These are phyloP conservation scores for Scolopax bukidnonensis DNA, from an alignment of 2,797 vertebrate species.

Conservation along the genomic window DNA sequence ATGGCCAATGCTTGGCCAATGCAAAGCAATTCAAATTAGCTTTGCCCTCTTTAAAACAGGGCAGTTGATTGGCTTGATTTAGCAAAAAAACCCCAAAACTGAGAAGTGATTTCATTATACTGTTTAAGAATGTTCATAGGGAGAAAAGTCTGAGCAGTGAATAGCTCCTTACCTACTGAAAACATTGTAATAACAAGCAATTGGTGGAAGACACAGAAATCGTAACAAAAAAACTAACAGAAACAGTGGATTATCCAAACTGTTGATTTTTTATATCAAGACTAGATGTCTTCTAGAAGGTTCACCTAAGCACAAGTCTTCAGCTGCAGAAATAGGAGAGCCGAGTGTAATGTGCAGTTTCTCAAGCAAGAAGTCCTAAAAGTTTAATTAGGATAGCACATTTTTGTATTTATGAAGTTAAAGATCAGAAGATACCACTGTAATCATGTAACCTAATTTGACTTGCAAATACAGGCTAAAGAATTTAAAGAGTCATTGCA, in stretches of 20 bases:
- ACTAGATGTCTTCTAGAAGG: not conserved
- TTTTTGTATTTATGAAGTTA: not conserved
- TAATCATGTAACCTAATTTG: not conserved
- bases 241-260: not conserved
- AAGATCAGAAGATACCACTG: not conserved
- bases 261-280: not conserved
- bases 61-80: not conserved
- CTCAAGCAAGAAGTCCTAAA: not conserved
- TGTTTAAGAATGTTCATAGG: not conserved
- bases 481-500: not conserved
- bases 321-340: not conserved
- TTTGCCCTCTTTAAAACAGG: not conserved
- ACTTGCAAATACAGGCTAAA: not conserved
- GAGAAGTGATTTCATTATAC: not conserved
- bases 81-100: not conserved
- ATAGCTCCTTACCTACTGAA: not conserved
- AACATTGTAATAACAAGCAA: not conserved
- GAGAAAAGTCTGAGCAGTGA: not conserved
- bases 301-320: not conserved
- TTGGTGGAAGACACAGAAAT: not conserved
- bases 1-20: not conserved
- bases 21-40: slow-evolving; percentile 10
- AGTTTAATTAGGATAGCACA: not conserved
- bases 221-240: not conserved
- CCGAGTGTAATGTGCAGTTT: not conserved